phyloP scores from a whole-genome alignment of 2,888 invertebrate genomes.

The Perdita meconis region DNA sequence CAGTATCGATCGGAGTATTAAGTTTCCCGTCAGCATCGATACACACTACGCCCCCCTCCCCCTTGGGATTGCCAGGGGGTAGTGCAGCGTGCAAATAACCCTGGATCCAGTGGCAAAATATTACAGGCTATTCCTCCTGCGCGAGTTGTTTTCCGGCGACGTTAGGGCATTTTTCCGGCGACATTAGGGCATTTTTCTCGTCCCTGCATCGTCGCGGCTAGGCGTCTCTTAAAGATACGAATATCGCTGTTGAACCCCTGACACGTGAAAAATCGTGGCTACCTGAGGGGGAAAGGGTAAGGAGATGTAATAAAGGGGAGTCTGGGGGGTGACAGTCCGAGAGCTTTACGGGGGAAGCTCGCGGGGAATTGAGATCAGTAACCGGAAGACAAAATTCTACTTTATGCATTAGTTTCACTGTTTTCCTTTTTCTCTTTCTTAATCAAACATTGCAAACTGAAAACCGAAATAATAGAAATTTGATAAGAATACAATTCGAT shows the following conservation, averaged over 20 bases:
- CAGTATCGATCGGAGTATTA: constrained; percentile 21
- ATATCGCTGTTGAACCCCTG: background rate
- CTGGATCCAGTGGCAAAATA: constrained; percentile 12
- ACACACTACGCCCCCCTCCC: background rate
- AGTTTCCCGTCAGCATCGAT: constrained; percentile 25
- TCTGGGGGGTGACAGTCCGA: background rate
- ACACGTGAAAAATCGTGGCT: constrained; percentile 21
- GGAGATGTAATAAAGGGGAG: constrained; percentile 14
- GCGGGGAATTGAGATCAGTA: constrained; percentile 13
- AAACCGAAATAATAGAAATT: background rate
- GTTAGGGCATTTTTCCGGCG: constrained; percentile 1
- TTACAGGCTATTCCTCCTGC: background rate
- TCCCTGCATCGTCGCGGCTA: background rate
- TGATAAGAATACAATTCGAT: no score
- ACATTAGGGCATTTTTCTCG: constrained; percentile 1
- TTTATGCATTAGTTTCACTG: no score
- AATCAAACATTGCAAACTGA: background rate
- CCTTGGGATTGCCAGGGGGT: background rate
- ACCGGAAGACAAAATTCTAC: background rate
- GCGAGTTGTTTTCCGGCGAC: constrained; percentile 11
- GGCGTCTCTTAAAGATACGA: background rate
- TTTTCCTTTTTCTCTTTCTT: no score
- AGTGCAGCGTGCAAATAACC: constrained; percentile 16
- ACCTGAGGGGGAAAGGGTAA: background rate
- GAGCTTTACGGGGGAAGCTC: constrained; percentile 27